A percentile compares a stretch with the other conserved stretches of the same genome.
Evolutionary conservation across 1,140 invertebrate genomes (phyloP).

Genomic region (Macrosteles quadrilineatus): DNA sequence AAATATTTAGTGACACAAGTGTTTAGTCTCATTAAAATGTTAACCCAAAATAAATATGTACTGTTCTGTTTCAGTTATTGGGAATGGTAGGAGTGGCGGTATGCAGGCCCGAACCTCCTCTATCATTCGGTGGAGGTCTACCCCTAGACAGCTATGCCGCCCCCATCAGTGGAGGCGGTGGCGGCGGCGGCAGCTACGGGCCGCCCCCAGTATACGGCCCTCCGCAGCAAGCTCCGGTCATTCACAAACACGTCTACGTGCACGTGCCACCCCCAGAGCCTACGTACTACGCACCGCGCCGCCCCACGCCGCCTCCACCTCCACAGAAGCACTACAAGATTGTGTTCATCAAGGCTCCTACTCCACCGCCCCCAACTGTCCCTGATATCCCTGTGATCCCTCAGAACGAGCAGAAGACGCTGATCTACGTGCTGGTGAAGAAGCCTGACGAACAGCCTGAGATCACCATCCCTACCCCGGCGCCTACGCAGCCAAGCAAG

Average conservation of each 20-base stretch:
- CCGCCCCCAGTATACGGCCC: constrained; percentile 69
- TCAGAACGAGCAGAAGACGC: constrained; percentile 82
- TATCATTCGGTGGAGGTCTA: constrained; percentile 34
- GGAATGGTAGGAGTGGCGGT: constrained; percentile 39
- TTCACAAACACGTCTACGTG: constrained; percentile 85
- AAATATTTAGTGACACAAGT: too few relatives aligned
- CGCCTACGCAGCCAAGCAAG: constrained; percentile 79
- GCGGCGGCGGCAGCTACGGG: constrained; percentile 52
- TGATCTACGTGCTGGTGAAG: constrained; percentile 87
- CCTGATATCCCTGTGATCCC: constrained; percentile 70
- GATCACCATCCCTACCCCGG: constrained; percentile 72
- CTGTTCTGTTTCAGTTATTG: constrained; percentile 39
- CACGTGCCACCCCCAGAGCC: constrained; percentile 83
- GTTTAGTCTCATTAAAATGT: too few relatives aligned
- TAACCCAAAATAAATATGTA: too few relatives aligned
- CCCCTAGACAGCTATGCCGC: constrained; percentile 45
- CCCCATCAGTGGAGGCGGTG: constrained; percentile 42
- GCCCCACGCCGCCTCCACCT: constrained; percentile 50
- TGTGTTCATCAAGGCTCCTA: constrained; percentile 85
- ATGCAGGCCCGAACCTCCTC: constrained; percentile 39
- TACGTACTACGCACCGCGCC: constrained; percentile 62
- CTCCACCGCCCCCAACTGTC: constrained; percentile 73
- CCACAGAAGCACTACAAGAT: constrained; percentile 89
- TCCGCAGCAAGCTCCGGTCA: constrained; percentile 68
- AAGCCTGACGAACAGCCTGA: constrained; percentile 81